These are phyloP conservation scores for Pogonomyrmex californicus DNA, from an alignment of 1,140 invertebrate species.

Conservation along the genomic window DNA sequence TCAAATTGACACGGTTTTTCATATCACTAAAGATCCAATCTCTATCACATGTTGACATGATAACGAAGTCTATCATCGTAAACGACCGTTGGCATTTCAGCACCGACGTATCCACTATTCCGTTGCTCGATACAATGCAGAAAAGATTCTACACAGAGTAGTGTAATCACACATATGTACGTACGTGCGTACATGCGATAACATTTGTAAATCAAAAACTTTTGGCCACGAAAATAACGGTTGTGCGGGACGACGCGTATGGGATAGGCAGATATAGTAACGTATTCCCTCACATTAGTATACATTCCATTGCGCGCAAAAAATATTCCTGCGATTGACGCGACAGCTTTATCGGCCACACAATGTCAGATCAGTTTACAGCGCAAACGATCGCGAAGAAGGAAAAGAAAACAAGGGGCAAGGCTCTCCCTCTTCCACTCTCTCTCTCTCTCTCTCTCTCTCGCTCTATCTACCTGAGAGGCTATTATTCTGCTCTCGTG, in stretches of 20 bases:
- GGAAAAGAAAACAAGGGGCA: conserved; percentile 45
- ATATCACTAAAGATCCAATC: background rate
- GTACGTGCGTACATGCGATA: background rate
- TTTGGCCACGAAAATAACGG: conserved; percentile 20
- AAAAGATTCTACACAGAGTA: background rate
- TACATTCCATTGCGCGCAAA: background rate
- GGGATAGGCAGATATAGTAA: background rate
- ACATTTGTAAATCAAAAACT: conserved; percentile 10
- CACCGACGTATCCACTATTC: background rate
- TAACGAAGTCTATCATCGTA: background rate
- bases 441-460: background rate
- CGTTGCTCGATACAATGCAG: background rate
- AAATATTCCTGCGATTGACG: conserved; percentile 6
- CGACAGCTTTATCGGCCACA: conserved; percentile 35
- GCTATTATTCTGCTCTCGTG: conserved; percentile 88
- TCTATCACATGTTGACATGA: background rate
- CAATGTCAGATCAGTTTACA: conserved; percentile 61
- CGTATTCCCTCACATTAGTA: background rate
- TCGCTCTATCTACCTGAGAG: conserved; percentile 83
- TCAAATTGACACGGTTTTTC: background rate
- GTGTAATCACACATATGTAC: background rate
- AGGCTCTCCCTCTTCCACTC: background rate
- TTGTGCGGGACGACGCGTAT: background rate
- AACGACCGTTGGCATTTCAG: conserved; percentile 7
- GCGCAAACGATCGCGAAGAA: conserved; percentile 23